Base-by-base conservation (phyloP, 92 coral and sea anemone genomes). In the Zoanthus sociatus region DNA sequence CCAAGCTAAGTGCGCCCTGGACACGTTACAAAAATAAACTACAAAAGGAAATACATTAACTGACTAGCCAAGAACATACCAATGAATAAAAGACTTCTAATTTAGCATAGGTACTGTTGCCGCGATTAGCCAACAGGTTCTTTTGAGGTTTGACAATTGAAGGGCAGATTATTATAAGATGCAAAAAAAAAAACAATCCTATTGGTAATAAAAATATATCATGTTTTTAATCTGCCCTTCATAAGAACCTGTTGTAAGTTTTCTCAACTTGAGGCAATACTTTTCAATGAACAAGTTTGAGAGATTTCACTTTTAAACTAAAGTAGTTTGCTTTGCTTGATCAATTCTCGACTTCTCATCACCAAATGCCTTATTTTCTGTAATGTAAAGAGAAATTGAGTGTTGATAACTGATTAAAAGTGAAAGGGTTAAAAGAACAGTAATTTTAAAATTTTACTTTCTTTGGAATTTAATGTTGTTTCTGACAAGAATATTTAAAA, bases 181-280 rank as follows among this genome's bases (percentile, higher is more conserved):
- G n/a, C n/a, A 4, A 47, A 47, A 47, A n/a, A n/a, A 47, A 47
- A 47, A 47, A 47, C 51, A 47, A 47, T 47, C 51, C 51, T 7
- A 47, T 47, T 47, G 51, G 51, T 47, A 47, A 47, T 47, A 47
- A 47, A 47, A 47, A 47, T 47, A n/a, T n/a, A n/a, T 47, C 7
- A 47, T 47, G 51, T 4, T 47, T 47, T 47, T 47, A 47, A 47
- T 47, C 4, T 47, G 51, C 51, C 51, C 4, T 47, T 47, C 51
- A 47, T 47, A 47, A 47, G 5, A 47, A 47, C 51, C 51, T 47
- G 51, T 47, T 47, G 68, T 16, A 61, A 61, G 18, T 61, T 61
- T n/a, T 61, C 68, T n/a, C 68, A 61, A 61, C 68, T 61, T 61
- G 68, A 61, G 68, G 20, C 68, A 16, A 61, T 61, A 61, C 68